These are phyloP conservation scores for Thymelicus lineola DNA, from an alignment of 2,888 invertebrate genomes.

Conservation along the genomic window DNA sequence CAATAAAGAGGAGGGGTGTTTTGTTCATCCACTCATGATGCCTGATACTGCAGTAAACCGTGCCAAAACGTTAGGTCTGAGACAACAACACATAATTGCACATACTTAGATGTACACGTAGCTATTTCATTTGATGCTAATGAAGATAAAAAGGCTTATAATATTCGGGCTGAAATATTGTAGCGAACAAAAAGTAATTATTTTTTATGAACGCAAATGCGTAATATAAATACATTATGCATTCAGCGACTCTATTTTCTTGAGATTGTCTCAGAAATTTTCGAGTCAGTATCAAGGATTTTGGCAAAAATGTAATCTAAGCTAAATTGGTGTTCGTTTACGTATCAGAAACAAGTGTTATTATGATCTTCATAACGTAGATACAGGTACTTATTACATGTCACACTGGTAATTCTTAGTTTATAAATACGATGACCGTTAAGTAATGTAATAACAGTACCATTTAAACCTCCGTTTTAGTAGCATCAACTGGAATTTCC, in stretches of 20 bases:
- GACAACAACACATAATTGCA: background rate
- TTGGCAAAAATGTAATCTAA: too few relatives aligned
- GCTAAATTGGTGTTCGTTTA: too few relatives aligned
- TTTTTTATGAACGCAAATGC: background rate
- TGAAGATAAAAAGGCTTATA: background rate
- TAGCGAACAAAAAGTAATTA: background rate
- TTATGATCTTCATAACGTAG: too few relatives aligned
- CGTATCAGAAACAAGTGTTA: too few relatives aligned
- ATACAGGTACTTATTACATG: background rate
- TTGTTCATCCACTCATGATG: conserved; percentile 29
- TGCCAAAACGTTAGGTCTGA: conserved; percentile 23
- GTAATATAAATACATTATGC: too few relatives aligned
- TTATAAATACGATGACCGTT: background rate
- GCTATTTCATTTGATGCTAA: background rate
- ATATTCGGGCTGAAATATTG: background rate
- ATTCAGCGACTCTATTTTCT: background rate
- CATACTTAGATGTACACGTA: conserved; percentile 5
- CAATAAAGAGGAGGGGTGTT: conserved; percentile 31
- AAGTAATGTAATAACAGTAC: background rate
- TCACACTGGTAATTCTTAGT: background rate
- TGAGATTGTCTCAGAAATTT: background rate
- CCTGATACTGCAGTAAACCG: conserved; percentile 14
- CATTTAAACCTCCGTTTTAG: conserved; percentile 3
- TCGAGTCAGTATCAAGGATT: background rate
- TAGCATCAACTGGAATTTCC: conserved; percentile 48